Evolutionary conservation across 2,113 vertebrate genomes (phyloP).

Genomic region (Urocynchramus pylzowi): DNA sequence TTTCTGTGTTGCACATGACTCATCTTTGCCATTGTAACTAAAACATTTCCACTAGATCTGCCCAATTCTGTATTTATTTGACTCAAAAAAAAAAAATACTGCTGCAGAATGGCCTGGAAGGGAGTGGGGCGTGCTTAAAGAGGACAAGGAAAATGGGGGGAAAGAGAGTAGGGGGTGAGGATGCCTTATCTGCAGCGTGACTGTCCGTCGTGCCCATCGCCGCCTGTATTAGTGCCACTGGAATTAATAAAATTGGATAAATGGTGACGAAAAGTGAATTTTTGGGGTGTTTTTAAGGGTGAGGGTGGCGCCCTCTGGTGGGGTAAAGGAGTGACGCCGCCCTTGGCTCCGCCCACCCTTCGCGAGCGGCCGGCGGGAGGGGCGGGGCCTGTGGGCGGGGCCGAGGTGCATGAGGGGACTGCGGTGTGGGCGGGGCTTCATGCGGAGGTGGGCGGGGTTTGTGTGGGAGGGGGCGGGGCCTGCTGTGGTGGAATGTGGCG

Average conservation of each 20-base stretch:
- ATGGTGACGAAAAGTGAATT: slow-evolving; percentile 2
- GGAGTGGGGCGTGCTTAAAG: neutral
- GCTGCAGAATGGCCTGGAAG: neutral
- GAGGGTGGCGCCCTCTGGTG: neutral
- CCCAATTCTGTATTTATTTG: slow-evolving; percentile 70
- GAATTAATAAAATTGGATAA: slow-evolving; percentile 72
- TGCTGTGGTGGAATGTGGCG: neutral
- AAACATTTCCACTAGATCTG: slow-evolving; percentile 43
- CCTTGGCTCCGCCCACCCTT: neutral
- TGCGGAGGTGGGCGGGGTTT: neutral
- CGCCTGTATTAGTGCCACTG: slow-evolving; percentile 72
- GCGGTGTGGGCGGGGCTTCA: neutral
- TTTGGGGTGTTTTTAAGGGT: fast-evolving
- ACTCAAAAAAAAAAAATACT: neutral
- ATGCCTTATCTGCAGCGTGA: neutral
- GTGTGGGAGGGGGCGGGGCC: neutral
- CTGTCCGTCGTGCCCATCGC: slow-evolving; percentile 59
- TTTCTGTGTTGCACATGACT: slow-evolving; percentile 48
- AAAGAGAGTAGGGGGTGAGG: neutral
- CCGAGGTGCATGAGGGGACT: too few relatives aligned
- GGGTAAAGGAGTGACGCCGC: fast-evolving
- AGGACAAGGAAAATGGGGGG: neutral
- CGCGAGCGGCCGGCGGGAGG: fast-evolving
- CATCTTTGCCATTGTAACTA: slow-evolving; percentile 57
- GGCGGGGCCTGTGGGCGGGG: neutral